phyloP scores from a whole-genome alignment of 1,140 invertebrate genomes.

The Apis laboriosa region DNA sequence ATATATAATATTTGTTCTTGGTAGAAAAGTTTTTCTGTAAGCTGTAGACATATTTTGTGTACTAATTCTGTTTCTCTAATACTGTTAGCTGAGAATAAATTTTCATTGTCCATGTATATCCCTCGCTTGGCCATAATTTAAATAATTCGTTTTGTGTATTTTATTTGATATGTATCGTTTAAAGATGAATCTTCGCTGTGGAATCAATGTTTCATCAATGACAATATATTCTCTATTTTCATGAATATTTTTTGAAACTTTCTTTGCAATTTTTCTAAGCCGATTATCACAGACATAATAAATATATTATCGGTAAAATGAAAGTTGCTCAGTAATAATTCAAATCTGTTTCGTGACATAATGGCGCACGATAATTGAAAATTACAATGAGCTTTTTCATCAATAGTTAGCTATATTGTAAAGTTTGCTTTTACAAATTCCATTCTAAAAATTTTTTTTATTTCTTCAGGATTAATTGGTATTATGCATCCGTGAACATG shows the following conservation, averaged over 20 bases:
- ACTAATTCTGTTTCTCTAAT: slow-evolving; percentile 46
- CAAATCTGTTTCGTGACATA: slow-evolving; percentile 69
- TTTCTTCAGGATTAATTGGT: neutral
- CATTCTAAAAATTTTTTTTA: neutral
- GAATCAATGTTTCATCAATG: slow-evolving; percentile 70
- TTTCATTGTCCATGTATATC: slow-evolving; percentile 62
- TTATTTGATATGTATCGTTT: slow-evolving; percentile 6
- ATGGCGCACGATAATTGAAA: neutral
- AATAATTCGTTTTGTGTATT: slow-evolving; percentile 70
- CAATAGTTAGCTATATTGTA: neutral
- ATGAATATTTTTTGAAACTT: slow-evolving; percentile 21
- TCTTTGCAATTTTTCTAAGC: slow-evolving; percentile 61
- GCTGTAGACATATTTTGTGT: slow-evolving; percentile 52
- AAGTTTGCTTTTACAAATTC: neutral
- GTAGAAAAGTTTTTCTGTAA: slow-evolving; percentile 38
- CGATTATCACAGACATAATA: slow-evolving; percentile 46
- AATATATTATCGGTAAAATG: slow-evolving; percentile 66
- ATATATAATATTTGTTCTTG: too few relatives aligned
- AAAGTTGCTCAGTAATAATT: slow-evolving; percentile 62
- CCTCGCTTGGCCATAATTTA: slow-evolving; percentile 60
- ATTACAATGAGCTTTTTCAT: neutral
- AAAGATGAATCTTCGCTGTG: slow-evolving; percentile 69
- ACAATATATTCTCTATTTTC: slow-evolving; percentile 58
- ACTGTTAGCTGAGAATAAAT: slow-evolving; percentile 58
- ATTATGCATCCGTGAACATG: neutral